Percentiles rank a stretch among this genome's conserved stretches.
Evolutionary conservation across 2,797 vertebrate species (phyloP).

Genomic region (Neoniphon sammara): DNA sequence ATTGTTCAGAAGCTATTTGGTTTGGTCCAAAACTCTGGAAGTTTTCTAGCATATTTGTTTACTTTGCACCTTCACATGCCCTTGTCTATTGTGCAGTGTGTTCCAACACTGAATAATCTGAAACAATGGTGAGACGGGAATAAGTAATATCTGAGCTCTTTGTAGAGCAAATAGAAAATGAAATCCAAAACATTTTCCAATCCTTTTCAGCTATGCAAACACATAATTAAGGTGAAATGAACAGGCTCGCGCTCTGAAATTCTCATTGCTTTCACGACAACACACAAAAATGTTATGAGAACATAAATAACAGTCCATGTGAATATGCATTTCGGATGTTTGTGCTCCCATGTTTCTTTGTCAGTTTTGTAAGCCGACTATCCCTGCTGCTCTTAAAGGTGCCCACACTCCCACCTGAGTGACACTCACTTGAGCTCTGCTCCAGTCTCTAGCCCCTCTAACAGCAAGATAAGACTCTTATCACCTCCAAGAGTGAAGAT

Average conservation of each 20-base stretch:
- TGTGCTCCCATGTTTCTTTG: slow-evolving; percentile 45
- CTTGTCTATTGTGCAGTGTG: slow-evolving; percentile 31
- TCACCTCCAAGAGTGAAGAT: slow-evolving; percentile 85
- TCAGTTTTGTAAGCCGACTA: slow-evolving; percentile 62
- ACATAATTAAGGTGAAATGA: slow-evolving; percentile 11
- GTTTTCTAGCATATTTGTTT: slow-evolving; percentile 59
- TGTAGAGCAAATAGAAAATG: slow-evolving; percentile 10
- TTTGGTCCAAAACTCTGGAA: slow-evolving; percentile 46
- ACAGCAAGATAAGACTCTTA: slow-evolving; percentile 88
- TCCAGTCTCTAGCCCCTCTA: slow-evolving; percentile 82
- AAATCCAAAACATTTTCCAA: slow-evolving; percentile 8
- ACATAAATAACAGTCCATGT: slow-evolving; percentile 25
- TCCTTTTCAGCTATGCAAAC: background rate
- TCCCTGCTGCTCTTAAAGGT: slow-evolving; percentile 76
- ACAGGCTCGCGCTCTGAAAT: slow-evolving; percentile 2
- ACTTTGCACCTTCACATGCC: slow-evolving; percentile 37
- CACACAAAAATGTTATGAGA: slow-evolving; percentile 21
- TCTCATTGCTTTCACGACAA: background rate
- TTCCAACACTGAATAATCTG: slow-evolving; percentile 28
- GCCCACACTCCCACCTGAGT: slow-evolving; percentile 85
- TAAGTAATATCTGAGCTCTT: slow-evolving; percentile 6
- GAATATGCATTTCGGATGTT: slow-evolving; percentile 47
- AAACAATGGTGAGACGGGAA: slow-evolving; percentile 23
- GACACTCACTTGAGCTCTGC: slow-evolving; percentile 84
- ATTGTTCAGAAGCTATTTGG: slow-evolving; percentile 71